Conservation (phyloP, 2,888 invertebrate genomes). For the Torymus tubicola region DNA sequence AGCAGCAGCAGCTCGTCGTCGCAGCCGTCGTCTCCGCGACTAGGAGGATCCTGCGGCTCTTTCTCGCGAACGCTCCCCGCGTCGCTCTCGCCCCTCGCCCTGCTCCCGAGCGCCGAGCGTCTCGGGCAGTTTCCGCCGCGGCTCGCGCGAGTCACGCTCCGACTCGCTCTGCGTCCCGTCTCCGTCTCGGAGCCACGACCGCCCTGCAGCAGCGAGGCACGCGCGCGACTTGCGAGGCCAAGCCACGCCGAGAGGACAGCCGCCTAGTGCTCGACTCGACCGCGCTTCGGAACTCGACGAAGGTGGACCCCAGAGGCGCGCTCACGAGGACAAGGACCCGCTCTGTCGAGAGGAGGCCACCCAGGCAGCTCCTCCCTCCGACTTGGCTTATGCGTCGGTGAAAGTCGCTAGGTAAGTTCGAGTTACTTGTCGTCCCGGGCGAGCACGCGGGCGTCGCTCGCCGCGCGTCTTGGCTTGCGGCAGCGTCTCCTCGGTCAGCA, state of each 20-base stretch:
- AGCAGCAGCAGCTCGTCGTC: slow-evolving; percentile 38
- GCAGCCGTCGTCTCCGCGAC: slow-evolving; percentile 35
- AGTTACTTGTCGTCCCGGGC: slow-evolving; percentile 20
- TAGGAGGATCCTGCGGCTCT: slow-evolving; percentile 23
- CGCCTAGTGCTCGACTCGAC: neutral
- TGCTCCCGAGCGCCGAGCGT: too few species aligned
- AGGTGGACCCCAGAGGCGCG: neutral
- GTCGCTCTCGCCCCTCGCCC: too few species aligned
- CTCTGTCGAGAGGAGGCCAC: neutral
- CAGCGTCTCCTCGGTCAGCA: too few species aligned
- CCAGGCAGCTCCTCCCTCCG: slow-evolving; percentile 8
- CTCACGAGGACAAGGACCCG: neutral
- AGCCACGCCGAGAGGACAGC: neutral
- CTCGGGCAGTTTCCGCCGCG: slow-evolving; percentile 39
- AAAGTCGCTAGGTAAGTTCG: slow-evolving; percentile 67
- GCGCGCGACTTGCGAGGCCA: too few species aligned
- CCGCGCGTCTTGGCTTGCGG: too few species aligned
- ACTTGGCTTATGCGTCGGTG: slow-evolving; percentile 70
- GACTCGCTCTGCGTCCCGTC: slow-evolving; percentile 9
- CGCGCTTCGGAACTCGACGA: neutral
- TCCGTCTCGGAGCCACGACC: slow-evolving; percentile 14
- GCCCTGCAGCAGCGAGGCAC: too few species aligned
- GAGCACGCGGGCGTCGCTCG: too few species aligned
- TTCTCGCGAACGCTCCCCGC: slow-evolving; percentile 3
- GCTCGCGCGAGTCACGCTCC: slow-evolving; percentile 29